phyloP scores from a whole-genome alignment of 2,797 vertebrate species.

The Synanceia verrucosa region DNA sequence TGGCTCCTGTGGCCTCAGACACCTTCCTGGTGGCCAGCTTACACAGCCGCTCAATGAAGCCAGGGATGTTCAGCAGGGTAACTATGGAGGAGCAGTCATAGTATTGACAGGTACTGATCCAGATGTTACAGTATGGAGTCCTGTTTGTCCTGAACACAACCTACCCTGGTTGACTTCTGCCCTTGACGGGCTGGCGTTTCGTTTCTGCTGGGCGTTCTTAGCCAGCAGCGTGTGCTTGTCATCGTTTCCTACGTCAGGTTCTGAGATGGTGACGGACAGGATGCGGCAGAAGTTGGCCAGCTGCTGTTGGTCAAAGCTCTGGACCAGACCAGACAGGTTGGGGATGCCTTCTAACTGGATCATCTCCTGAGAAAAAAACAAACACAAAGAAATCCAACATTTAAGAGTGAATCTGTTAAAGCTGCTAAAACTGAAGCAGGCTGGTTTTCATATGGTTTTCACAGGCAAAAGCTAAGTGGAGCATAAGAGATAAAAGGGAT shows the following conservation, averaged over 20 bases:
- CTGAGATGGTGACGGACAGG: conserved; percentile 97
- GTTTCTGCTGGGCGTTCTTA: conserved; percentile 96
- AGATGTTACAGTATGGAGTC: background rate
- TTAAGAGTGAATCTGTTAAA: background rate
- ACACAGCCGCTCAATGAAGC: conserved; percentile 95
- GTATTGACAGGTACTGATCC: background rate
- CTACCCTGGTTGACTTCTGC: conserved; percentile 98
- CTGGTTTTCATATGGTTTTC: no score
- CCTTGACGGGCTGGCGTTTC: conserved; percentile 89
- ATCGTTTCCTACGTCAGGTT: conserved; percentile 94
- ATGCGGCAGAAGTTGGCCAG: conserved; percentile 99
- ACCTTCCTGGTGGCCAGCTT: conserved; percentile 96
- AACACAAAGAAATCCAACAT: conserved; percentile 6
- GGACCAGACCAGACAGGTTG: conserved; percentile 91
- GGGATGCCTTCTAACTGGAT: conserved; percentile 97
- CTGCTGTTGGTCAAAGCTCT: conserved; percentile 98
- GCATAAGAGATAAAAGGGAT: background rate
- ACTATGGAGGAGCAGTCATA: conserved; percentile 74
- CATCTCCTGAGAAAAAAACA: conserved; percentile 87
- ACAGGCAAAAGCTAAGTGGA: no score
- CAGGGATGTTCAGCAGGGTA: conserved; percentile 94
- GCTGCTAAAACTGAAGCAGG: background rate
- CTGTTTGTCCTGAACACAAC: background rate
- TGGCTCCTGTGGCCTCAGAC: conserved; percentile 92
- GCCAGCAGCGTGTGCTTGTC: conserved; percentile 98